These are phyloP conservation scores for Drosophila sechellia DNA, from an alignment of 1,140 invertebrate genomes.

Conservation along the genomic window DNA sequence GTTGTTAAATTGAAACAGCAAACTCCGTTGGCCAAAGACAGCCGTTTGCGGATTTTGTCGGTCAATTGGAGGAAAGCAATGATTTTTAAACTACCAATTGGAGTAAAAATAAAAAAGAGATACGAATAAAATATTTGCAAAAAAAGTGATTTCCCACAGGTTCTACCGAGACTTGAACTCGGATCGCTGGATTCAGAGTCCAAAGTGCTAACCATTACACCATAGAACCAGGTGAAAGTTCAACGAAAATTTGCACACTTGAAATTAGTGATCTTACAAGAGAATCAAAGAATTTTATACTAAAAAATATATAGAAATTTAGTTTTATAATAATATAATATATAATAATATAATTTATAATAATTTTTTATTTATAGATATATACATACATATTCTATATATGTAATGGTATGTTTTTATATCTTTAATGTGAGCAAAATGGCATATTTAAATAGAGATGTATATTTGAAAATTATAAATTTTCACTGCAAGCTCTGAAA, in stretches of 20 bases:
- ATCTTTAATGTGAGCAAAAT: too few species aligned
- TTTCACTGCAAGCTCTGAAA: too few species aligned
- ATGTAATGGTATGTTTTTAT: too few species aligned
- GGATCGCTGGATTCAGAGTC: slow-evolving; percentile 96
- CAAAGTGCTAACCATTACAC: slow-evolving; percentile 96
- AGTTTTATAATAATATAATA: too few species aligned
- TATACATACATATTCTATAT: neutral
- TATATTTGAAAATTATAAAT: too few species aligned
- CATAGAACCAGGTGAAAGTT: slow-evolving; percentile 87
- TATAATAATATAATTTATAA: too few species aligned
- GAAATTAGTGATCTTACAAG: neutral
- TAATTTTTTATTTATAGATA: too few species aligned
- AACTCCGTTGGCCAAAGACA: slow-evolving; percentile 25
- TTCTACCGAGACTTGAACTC: slow-evolving; percentile 94
- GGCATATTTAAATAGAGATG: too few species aligned
- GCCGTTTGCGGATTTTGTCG: slow-evolving; percentile 8
- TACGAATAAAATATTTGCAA: neutral
- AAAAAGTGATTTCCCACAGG: slow-evolving; percentile 85
- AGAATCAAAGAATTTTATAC: neutral
- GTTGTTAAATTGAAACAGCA: slow-evolving; percentile 53
- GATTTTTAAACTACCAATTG: neutral
- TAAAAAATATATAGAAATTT: too few species aligned
- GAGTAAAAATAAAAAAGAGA: neutral
- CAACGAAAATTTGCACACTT: neutral
- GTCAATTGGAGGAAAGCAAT: slow-evolving; percentile 27